phyloP scores from a whole-genome alignment of 2,113 vertebrate species.

The Synodontis membranacea region DNA sequence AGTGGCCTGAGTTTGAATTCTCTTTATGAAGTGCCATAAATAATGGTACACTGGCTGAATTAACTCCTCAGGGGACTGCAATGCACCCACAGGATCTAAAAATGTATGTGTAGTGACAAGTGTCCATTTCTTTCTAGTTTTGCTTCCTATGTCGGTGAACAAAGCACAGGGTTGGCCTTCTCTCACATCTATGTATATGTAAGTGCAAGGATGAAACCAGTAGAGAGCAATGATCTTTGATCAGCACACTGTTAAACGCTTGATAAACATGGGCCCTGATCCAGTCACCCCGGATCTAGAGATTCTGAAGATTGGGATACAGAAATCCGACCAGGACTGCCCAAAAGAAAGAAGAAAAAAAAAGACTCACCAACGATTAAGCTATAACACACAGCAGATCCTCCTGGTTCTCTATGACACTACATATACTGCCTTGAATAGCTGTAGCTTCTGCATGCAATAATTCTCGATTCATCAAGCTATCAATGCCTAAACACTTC shows the following conservation, averaged over 20 bases:
- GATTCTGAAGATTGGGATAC: neutral
- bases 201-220: neutral
- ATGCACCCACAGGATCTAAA: neutral
- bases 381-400: neutral
- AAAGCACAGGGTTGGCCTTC: neutral
- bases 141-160: neutral
- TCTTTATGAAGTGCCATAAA: constrained; percentile 1
- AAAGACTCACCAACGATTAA: neutral
- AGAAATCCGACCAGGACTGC: neutral
- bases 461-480: neutral
- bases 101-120: neutral
- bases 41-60: neutral
- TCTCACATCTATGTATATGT: neutral
- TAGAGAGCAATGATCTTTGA: neutral
- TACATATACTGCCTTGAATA: neutral
- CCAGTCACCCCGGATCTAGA: neutral
- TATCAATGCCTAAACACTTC: neutral
- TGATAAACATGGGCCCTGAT: neutral
- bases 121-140: neutral
- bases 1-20: constrained; percentile 33
- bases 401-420: neutral
- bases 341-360: too few relatives aligned
- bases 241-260: neutral
- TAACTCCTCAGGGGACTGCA: neutral
- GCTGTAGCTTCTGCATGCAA: neutral